These are phyloP conservation scores for Cossypha dichroa DNA, from an alignment of 2,797 vertebrate species.

Conservation along the genomic window DNA sequence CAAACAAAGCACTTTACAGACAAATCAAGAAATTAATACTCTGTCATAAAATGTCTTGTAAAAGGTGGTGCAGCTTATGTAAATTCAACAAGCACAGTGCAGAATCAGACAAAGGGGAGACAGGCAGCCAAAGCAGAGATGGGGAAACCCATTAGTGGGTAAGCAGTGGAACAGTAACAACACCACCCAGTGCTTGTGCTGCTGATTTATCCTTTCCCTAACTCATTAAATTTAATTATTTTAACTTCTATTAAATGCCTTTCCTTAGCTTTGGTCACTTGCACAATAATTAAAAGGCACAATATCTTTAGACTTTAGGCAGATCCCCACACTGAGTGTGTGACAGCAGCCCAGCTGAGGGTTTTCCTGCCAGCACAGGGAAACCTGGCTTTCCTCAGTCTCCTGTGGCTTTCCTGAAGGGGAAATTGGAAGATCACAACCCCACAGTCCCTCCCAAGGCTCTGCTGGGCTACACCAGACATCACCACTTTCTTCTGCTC, in stretches of 20 bases:
- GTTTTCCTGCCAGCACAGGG: not conserved
- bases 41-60: not conserved
- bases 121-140: not conserved
- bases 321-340: not conserved
- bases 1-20: not conserved
- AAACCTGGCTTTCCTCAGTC: not conserved
- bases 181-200: not conserved
- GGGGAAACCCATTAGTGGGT: not conserved
- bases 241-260: not conserved
- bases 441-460: not conserved
- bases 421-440: not conserved
- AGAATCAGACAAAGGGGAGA: not conserved
- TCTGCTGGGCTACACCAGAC: not conserved
- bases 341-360: not conserved
- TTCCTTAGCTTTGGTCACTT: not conserved
- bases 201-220: not conserved
- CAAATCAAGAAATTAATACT: not conserved
- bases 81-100: not conserved
- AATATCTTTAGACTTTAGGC: not conserved
- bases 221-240: not conserved
- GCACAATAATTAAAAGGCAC: not conserved
- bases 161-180: not conserved
- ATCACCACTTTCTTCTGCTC: not conserved
- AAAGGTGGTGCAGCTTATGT: not conserved
- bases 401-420: not conserved